A percentile compares a stretch with the other conserved stretches of the same genome.
Conservation (phyloP, 2,113 vertebrate species). For the Pseudonaja textilis region DNA sequence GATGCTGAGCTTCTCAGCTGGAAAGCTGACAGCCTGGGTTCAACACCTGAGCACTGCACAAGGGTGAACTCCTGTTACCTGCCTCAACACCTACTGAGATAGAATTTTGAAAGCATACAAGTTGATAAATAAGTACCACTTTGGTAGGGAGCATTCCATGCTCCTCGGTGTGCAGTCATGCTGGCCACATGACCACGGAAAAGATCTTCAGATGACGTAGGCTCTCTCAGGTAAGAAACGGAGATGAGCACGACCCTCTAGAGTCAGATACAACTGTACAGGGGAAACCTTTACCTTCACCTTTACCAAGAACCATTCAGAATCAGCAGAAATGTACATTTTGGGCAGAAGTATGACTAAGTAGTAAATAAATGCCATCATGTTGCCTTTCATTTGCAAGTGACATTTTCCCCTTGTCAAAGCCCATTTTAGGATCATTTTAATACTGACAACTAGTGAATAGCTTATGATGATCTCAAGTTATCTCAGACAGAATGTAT, state of each 20-base stretch:
- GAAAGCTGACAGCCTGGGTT: too few species aligned
- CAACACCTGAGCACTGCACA: too few species aligned
- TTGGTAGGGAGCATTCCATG: too few species aligned
- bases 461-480: not conserved
- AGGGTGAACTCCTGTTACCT: too few species aligned
- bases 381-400: conserved; percentile 1
- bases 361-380: not conserved
- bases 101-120: too few species aligned
- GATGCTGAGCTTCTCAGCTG: too few species aligned
- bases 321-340: not conserved
- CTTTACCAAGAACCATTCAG: not conserved
- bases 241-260: not conserved
- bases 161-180: too few species aligned
- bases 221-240: not conserved
- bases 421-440: not conserved
- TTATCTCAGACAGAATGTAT: not conserved
- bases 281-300: not conserved
- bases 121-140: too few species aligned
- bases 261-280: not conserved
- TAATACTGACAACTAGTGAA: not conserved
- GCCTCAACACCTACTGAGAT: too few species aligned
- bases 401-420: conserved; percentile 20
- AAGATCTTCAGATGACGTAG: not conserved
- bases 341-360: not conserved
- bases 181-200: not conserved